A percentile compares a stretch with the other conserved stretches of the same genome.
phyloP scores from a whole-genome alignment of 2,113 vertebrate genomes.

The Athene noctua region DNA sequence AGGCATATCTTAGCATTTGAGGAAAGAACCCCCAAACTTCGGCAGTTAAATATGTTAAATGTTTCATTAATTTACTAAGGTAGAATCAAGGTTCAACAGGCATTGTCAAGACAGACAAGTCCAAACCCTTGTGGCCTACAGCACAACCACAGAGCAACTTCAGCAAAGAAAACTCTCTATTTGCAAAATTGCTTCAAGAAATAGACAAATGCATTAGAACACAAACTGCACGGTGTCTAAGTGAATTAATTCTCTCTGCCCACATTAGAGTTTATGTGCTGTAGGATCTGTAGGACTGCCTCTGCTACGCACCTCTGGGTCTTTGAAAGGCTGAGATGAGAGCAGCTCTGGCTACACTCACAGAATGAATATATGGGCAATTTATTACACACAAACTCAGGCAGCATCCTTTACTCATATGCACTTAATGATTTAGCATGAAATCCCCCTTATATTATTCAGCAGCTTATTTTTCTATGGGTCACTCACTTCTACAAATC shows the following conservation, averaged over 20 bases:
- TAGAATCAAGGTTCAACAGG: not conserved
- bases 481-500: not conserved
- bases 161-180: not conserved
- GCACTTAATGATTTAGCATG: not conserved
- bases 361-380: not conserved
- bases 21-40: rapidly evolving
- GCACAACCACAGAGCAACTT: not conserved
- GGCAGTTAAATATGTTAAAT: not conserved
- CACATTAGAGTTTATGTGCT: rapidly evolving
- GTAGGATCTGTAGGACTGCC: not conserved
- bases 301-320: not conserved
- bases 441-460: not conserved
- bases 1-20: not conserved
- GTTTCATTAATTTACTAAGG: not conserved
- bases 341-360: not conserved
- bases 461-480: not conserved
- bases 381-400: not conserved
- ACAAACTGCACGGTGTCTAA: rapidly evolving
- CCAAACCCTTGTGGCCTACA: not conserved
- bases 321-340: not conserved
- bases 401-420: not conserved
- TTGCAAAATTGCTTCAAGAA: not conserved
- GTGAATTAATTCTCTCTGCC: not conserved
- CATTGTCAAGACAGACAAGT: not conserved
- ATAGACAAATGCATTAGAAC: not conserved